Percentiles rank a stretch among this genome's conserved stretches.
phyloP scores from a whole-genome alignment of 1,140 invertebrate species.

The Heliconius nattereri region DNA sequence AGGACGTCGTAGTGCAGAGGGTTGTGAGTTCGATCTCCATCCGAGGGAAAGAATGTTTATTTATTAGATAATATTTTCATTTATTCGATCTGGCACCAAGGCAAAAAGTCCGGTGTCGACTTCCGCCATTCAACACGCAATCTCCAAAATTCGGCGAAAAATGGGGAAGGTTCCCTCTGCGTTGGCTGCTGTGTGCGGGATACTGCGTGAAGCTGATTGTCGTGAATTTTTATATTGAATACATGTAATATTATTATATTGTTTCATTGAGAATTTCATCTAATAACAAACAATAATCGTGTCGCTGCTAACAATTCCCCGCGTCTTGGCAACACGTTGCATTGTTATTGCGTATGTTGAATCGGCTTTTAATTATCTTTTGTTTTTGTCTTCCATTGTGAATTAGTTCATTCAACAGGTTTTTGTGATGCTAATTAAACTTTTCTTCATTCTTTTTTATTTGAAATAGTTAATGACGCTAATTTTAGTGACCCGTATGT shows the following conservation, averaged over 20 bases:
- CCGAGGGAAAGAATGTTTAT: too few species aligned
- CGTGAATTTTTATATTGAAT: not conserved
- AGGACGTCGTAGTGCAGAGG: too few species aligned
- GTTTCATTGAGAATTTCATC: not conserved
- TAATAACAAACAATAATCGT: not conserved
- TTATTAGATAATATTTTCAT: too few species aligned
- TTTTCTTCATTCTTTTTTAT: constrained; percentile 16
- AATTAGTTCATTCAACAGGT: constrained; percentile 63
- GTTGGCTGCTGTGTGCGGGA: too few species aligned
- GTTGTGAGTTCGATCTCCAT: too few species aligned
- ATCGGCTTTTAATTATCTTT: constrained; percentile 59
- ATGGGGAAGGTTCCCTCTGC: too few species aligned
- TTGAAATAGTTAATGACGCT: constrained; percentile 13
- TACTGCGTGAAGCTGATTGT: too few species aligned
- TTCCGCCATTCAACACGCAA: too few species aligned
- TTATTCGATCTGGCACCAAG: too few species aligned
- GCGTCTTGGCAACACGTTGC: constrained; percentile 22
- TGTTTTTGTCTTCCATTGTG: constrained; percentile 62
- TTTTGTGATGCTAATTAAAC: constrained; percentile 45
- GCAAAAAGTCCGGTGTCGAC: too few species aligned
- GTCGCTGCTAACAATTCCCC: not conserved
- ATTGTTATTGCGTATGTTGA: constrained; percentile 31
- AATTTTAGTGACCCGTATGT: not conserved
- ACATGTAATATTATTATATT: not conserved
- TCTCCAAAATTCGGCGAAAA: too few species aligned